Conservation (phyloP, 2,113 vertebrate genomes). For the Mellivora capensis region DNA sequence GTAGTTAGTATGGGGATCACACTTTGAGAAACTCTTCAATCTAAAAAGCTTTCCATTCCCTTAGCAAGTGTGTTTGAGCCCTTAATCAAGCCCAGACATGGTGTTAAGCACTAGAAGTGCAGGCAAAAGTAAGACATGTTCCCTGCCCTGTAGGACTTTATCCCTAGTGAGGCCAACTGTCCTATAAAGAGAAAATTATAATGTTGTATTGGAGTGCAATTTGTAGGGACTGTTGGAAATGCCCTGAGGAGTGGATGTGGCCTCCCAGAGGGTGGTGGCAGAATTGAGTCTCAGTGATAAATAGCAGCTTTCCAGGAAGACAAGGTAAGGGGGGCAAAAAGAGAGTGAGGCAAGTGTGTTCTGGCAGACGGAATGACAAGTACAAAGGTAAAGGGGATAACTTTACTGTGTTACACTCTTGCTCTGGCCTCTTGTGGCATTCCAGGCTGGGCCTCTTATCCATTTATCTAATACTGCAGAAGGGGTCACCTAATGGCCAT, state of each 20-base stretch:
- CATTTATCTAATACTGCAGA: background rate
- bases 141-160: constrained; percentile 14
- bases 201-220: background rate
- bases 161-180: background rate
- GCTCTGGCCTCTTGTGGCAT: background rate
- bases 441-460: background rate
- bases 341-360: background rate
- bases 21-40: constrained; percentile 47
- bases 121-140: constrained; percentile 38
- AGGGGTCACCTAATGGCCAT: background rate
- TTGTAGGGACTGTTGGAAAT: background rate
- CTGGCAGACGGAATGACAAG: background rate
- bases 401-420: background rate
- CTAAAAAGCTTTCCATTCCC: constrained; percentile 33
- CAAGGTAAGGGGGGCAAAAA: background rate
- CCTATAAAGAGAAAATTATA: constrained; percentile 41
- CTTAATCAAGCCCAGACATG: constrained; percentile 11
- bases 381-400: background rate
- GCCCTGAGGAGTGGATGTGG: background rate
- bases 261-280: background rate
- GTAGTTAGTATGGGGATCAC: background rate
- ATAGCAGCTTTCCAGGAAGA: background rate
- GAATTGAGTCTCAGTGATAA: background rate
- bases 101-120: constrained; percentile 1
- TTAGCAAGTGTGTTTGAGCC: constrained; percentile 31